These are phyloP conservation scores for Paramormyrops kingsleyae DNA, from an alignment of 2,113 vertebrate genomes.

Conservation along the genomic window DNA sequence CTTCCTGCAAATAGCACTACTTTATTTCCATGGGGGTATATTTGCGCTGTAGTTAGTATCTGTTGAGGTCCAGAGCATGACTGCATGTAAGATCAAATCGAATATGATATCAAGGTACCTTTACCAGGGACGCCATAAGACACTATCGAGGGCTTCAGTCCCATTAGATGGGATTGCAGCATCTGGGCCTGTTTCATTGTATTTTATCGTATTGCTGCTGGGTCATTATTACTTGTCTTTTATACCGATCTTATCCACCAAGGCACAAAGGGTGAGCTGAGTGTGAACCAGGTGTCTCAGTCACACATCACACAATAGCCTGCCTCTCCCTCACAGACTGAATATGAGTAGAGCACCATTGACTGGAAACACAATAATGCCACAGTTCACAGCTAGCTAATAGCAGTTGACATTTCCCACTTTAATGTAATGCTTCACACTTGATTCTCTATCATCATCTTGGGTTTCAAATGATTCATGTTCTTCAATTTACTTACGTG, in stretches of 20 bases:
- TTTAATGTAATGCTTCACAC: background rate
- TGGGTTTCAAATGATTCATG: background rate
- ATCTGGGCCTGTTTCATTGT: background rate
- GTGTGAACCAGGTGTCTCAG: background rate
- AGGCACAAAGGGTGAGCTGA: background rate
- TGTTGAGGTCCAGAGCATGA: conserved; percentile 19
- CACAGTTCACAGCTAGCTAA: background rate
- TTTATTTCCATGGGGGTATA: background rate
- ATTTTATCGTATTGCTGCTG: background rate
- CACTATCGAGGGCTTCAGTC: background rate
- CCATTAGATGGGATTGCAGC: conserved; percentile 7
- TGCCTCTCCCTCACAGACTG: background rate
- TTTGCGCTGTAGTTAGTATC: conserved; percentile 30
- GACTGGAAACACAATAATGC: background rate
- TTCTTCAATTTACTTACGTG: background rate
- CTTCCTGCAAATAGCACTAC: background rate
- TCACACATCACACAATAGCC: background rate
- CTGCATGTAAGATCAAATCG: conserved; percentile 21
- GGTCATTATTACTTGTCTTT: background rate
- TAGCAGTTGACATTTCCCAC: background rate
- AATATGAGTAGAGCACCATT: background rate
- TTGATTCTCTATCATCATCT: background rate
- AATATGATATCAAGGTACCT: conserved; percentile 34
- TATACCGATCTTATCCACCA: background rate
- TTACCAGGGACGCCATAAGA: background rate